Evolutionary conservation across 2,113 vertebrate genomes (phyloP).

Genomic region (Rhynchomys soricoides): DNA sequence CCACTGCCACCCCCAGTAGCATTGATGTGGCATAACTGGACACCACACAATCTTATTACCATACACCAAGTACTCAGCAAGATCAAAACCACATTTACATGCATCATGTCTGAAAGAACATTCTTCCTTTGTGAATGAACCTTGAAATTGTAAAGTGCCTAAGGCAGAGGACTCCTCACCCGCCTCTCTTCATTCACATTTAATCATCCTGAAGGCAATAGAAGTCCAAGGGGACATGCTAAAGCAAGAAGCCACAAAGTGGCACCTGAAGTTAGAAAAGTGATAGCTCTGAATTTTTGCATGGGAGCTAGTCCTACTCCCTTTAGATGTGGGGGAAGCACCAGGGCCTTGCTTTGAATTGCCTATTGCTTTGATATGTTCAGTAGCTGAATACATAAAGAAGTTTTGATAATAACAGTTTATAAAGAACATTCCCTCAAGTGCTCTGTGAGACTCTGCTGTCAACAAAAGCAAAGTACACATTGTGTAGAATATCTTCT

Average conservation of each 20-base stretch:
- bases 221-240: not conserved
- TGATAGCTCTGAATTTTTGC: not conserved
- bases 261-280: not conserved
- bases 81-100: slow-evolving; percentile 48
- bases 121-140: slow-evolving; percentile 36
- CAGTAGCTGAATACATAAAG: not conserved
- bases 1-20: not conserved
- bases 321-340: not conserved
- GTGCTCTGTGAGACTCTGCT: not conserved
- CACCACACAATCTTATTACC: not conserved
- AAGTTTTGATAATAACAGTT: not conserved
- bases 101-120: slow-evolving; percentile 42
- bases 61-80: slow-evolving; percentile 55
- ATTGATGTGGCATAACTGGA: not conserved
- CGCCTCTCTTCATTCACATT: not conserved
- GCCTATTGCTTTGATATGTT: slow-evolving; percentile 1
- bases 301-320: too few relatives aligned
- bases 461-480: not conserved
- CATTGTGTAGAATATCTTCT: not conserved
- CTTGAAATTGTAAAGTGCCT: slow-evolving; percentile 36
- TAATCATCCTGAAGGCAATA: not conserved
- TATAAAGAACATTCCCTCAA: not conserved
- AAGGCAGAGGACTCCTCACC: slow-evolving; percentile 28
- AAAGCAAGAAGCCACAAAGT: not conserved
- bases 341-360: not conserved